Evolutionary conservation across 2,888 invertebrate genomes (phyloP), one percentile per base, ranked within the genome.

Genomic region (Agriopis aurantiaria): DNA sequence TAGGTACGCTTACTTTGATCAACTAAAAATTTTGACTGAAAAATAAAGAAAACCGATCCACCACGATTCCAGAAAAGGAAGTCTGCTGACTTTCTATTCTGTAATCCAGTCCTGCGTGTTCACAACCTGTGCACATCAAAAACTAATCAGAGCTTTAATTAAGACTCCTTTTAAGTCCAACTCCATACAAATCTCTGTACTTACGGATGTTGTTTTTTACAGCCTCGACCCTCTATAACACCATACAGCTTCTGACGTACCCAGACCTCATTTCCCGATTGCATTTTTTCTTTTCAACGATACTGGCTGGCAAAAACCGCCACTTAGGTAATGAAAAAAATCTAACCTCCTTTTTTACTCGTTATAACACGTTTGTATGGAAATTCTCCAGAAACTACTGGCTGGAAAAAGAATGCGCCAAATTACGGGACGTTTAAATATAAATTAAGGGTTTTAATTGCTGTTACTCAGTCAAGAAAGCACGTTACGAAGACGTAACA

Each of bases 271-370:
- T 53, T 68, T 64, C 46, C 43, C 52, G 41, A 68, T 68, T 68
- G 72, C 72, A 68, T 62, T 65, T 69, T 57, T 55, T 58, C 61
- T 64, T 60, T 60, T 60, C 45, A 52, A n/a, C 48, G 40, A 62
- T 57, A 57, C 68, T 62, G 51, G 46, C 55, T 43, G 12, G 55
- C 17, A 65, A 73, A 60, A 68, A 14, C 40, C 57, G 52, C 64
- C 66, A 70, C 68, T 66, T 60, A 23, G 52, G 48, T 69, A 56
- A 72, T 72, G 68, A 63, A 66, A 66, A 33, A 64, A 55, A 7
- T 12, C 43, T 33, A 56, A 57, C 57, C 62, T 17, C 10, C 9
- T 57, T 49, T 3, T 51, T 56, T 9, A 17, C 48, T 40, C 23
- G 43, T 43, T 17, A 46, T 14, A 41, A 8, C 48, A 48, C 41